Conservation (phyloP, 1,140 invertebrate species). For the Caenorhabditis briggsae region DNA sequence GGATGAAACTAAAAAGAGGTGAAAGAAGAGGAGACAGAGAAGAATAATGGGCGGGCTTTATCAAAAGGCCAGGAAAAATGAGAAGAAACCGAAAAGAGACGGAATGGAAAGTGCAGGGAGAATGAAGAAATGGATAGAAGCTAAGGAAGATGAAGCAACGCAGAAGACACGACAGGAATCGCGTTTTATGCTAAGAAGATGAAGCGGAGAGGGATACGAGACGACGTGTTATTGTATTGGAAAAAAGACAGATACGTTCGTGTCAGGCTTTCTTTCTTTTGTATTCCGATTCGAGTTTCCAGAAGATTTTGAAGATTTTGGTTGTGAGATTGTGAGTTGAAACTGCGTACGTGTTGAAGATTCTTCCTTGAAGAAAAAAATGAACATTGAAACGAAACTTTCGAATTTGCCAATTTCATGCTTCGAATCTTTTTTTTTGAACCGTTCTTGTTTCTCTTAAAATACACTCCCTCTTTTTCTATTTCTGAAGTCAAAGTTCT, state of each 20-base stretch:
- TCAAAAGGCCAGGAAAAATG: conserved; percentile 44
- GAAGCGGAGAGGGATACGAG: conserved; percentile 9
- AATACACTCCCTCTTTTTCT: not conserved
- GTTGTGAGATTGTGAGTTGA: conserved; percentile 15
- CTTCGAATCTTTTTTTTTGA: too few relatives aligned
- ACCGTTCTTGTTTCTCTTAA: too few relatives aligned
- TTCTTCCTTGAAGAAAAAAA: not conserved
- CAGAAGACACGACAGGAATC: conserved; percentile 18
- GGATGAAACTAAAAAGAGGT: conserved; percentile 48
- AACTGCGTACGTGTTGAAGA: conserved; percentile 3
- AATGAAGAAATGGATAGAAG: conserved; percentile 15
- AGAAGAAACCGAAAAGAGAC: conserved; percentile 31
- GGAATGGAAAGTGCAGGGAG: conserved; percentile 41
- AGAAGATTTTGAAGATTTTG: not conserved
- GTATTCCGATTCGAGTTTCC: not conserved
- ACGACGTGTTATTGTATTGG: conserved; percentile 27
- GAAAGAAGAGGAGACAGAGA: conserved; percentile 4
- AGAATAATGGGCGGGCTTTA: conserved; percentile 3
- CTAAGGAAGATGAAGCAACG: not conserved
- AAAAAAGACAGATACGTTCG: conserved; percentile 17
- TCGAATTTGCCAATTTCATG: not conserved
- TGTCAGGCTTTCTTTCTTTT: conserved; percentile 9
- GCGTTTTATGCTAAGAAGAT: conserved; percentile 24
- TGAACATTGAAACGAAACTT: not conserved
- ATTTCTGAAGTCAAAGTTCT: not conserved